Conservation (phyloP, 2,888 invertebrate genomes). For the Xylocampa areola region DNA sequence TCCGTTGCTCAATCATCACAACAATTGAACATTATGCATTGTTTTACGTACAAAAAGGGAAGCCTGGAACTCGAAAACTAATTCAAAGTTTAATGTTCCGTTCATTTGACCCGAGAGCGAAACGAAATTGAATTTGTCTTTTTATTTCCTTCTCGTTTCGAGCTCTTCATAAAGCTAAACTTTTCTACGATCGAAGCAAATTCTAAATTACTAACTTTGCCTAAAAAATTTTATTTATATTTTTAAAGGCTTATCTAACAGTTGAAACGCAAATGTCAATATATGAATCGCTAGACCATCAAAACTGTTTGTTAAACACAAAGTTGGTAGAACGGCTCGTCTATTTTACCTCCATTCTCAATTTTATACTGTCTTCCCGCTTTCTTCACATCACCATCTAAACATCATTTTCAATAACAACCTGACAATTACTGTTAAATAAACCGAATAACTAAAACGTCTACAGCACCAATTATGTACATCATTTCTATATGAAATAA, state of each 20-base stretch:
- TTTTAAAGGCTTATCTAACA: too few relatives aligned
- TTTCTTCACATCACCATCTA: background rate
- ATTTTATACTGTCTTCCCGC: too few relatives aligned
- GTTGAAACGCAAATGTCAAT: too few relatives aligned
- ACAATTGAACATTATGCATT: too few relatives aligned
- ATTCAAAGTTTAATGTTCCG: conserved; percentile 31
- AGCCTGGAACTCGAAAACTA: conserved; percentile 24
- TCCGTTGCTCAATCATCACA: too few relatives aligned
- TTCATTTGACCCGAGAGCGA: conserved; percentile 13
- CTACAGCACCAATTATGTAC: background rate
- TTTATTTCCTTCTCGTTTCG: conserved; percentile 5
- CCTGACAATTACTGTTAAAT: background rate
- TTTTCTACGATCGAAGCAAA: background rate
- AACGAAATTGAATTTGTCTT: conserved; percentile 8
- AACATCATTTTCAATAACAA: background rate
- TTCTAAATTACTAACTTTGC: too few relatives aligned
- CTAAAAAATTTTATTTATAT: too few relatives aligned
- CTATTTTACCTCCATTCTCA: too few relatives aligned
- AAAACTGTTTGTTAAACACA: too few relatives aligned
- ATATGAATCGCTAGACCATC: too few relatives aligned
- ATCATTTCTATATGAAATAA: background rate
- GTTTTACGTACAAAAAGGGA: too few relatives aligned
- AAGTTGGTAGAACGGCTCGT: too few relatives aligned
- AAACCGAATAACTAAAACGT: background rate
- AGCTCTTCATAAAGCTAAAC: background rate